phyloP scores from a whole-genome alignment of 2,797 vertebrate genomes.

The Simalia tracyae region DNA sequence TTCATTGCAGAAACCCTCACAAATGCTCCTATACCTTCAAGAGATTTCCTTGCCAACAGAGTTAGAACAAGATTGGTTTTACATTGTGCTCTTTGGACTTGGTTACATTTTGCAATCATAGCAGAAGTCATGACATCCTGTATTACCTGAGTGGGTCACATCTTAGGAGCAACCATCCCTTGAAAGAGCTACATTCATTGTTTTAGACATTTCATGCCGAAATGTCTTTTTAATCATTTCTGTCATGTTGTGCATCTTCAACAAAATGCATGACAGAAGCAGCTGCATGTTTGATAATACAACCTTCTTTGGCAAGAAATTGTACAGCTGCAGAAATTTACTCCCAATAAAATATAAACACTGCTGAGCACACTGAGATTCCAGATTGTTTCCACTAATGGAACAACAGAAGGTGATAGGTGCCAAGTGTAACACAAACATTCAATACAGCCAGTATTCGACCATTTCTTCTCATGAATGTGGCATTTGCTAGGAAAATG shows the following conservation, averaged over 20 bases:
- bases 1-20: background rate
- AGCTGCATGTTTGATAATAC: background rate
- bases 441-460: background rate
- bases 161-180: background rate
- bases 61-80: background rate
- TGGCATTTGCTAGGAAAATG: background rate
- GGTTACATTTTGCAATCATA: background rate
- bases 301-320: background rate
- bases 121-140: background rate
- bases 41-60: background rate
- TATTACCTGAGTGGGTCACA: background rate
- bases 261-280: background rate
- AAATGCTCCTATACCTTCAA: background rate
- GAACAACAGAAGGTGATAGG: constrained; percentile 9
- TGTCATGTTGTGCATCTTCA: background rate
- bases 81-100: background rate
- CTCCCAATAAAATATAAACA: background rate
- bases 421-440: rapidly evolving
- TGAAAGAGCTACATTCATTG: background rate
- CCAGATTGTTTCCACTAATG: constrained; percentile 16
- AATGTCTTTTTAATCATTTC: background rate
- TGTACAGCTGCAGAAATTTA: background rate
- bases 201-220: background rate
- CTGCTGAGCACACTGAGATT: background rate
- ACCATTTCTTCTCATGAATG: constrained; percentile 4